Conservation (phyloP, 2,888 invertebrate species). For the Limnephilus auricula region DNA sequence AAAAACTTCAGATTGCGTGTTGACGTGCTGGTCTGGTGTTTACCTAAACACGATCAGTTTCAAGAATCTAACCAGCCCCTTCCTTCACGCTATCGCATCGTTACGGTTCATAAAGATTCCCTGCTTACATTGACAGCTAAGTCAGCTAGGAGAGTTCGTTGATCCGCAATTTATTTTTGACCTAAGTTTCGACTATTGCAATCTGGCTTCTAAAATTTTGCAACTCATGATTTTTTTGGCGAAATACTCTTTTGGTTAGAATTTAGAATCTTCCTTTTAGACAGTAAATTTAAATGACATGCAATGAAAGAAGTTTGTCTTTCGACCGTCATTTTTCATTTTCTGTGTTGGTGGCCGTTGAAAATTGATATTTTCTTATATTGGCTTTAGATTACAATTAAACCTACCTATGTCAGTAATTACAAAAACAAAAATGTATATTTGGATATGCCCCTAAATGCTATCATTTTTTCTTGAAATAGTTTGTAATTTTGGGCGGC, state of each 20-base stretch:
- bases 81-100: not conserved
- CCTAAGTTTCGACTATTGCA: not conserved
- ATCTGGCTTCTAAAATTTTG: not conserved
- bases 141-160: not conserved
- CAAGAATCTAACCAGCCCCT: not conserved
- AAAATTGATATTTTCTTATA: not conserved
- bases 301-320: too few relatives aligned
- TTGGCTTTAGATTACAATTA: not conserved
- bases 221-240: not conserved
- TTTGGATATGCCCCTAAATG: not conserved
- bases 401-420: too few relatives aligned
- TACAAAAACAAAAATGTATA: not conserved
- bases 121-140: not conserved
- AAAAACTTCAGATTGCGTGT: not conserved
- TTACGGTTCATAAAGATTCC: not conserved
- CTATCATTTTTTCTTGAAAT: not conserved
- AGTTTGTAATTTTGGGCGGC: not conserved
- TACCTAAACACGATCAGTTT: not conserved
- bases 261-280: not conserved
- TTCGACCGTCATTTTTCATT: not conserved
- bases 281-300: too few relatives aligned
- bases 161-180: not conserved
- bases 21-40: not conserved
- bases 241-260: not conserved
- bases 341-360: not conserved